phyloP scores from a whole-genome alignment of 2,888 invertebrate genomes.

The Drosophila multiciliata region DNA sequence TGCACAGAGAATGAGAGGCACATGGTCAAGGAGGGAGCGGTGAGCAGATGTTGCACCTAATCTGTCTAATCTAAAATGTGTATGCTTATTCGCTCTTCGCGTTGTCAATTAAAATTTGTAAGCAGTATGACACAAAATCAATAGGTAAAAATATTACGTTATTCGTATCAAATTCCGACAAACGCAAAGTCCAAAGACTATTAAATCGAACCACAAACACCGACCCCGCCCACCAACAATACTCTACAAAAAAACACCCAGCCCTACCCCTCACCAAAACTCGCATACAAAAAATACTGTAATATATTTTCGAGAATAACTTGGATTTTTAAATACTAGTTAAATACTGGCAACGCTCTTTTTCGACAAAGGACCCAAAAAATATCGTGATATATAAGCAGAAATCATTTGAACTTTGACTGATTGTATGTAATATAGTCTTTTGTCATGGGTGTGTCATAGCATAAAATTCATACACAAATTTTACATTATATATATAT shows the following conservation, averaged over 20 bases:
- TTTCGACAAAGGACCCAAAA: constrained; percentile 5
- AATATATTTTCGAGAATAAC: not conserved
- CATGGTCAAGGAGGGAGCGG: not conserved
- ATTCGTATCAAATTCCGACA: constrained; percentile 27
- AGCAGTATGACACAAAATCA: constrained; percentile 29
- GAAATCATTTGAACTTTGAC: constrained; percentile 3
- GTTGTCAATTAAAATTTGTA: not conserved
- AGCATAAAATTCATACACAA: not conserved
- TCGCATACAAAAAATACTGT: constrained; percentile 25
- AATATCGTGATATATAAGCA: constrained; percentile 3
- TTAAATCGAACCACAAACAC: constrained; percentile 1
- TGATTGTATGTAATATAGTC: not conserved
- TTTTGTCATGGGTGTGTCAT: constrained; percentile 28
- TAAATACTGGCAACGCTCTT: not conserved
- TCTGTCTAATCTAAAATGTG: not conserved
- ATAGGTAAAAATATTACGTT: constrained; percentile 36
- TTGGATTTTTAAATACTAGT: not conserved
- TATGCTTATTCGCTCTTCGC: not conserved
- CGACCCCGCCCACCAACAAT: not conserved
- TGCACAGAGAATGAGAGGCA: not conserved
- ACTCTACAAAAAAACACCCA: not conserved
- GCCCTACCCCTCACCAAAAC: constrained; percentile 1
- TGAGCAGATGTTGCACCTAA: not conserved
- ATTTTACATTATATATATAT: not conserved
- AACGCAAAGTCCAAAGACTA: constrained; percentile 23